A percentile compares a stretch with the other conserved stretches of the same genome.
Evolutionary conservation across 2,797 vertebrate species (phyloP).

Genomic region (Oreochromis grahami): DNA sequence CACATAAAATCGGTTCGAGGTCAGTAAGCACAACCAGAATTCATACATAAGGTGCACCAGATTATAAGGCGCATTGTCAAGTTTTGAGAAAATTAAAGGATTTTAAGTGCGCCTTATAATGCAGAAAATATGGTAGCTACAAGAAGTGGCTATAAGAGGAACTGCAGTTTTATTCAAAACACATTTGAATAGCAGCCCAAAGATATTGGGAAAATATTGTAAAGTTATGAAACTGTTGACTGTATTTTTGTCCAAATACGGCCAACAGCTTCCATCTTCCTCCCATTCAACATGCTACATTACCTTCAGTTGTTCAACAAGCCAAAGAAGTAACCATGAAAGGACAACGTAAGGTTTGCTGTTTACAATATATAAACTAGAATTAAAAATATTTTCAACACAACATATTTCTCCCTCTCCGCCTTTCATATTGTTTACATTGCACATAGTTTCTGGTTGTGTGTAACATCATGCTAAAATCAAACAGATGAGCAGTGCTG

Average conservation of each 20-base stretch:
- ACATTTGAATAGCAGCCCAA: not conserved
- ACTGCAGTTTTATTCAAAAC: not conserved
- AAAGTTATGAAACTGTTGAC: not conserved
- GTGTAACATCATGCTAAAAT: not conserved
- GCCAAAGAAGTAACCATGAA: not conserved
- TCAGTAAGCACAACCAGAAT: not conserved
- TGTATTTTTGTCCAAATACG: not conserved
- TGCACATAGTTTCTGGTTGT: not conserved
- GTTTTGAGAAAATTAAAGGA: not conserved
- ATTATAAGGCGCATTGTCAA: not conserved
- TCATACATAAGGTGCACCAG: not conserved
- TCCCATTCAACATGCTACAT: not conserved
- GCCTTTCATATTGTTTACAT: not conserved
- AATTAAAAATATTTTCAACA: not conserved
- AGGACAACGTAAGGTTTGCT: not conserved
- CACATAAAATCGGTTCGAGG: not conserved
- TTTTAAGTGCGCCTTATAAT: not conserved
- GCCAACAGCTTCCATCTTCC: rapidly evolving
- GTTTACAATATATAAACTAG: not conserved
- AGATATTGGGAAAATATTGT: not conserved
- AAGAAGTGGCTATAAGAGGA: not conserved
- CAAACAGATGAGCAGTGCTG: not conserved
- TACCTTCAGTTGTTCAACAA: not conserved
- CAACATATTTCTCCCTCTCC: not conserved
- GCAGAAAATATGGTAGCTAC: not conserved